phyloP scores from a whole-genome alignment of 2,888 invertebrate genomes.

The Andrena chrysosceles region DNA sequence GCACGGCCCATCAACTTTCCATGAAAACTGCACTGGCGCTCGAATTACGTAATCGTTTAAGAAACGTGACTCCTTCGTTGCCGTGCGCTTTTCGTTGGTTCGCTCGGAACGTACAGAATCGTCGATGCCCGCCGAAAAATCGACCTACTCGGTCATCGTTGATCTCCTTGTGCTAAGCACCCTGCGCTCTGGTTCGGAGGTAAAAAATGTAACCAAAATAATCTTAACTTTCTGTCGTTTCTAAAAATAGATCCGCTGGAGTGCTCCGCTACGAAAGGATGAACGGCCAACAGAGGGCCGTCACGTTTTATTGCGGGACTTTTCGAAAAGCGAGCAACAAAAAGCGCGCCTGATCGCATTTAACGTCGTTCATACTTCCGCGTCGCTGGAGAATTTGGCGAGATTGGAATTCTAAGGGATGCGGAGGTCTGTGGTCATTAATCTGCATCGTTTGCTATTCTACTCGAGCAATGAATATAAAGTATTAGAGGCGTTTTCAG shows the following conservation, averaged over 20 bases:
- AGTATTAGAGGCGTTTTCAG: too few relatives aligned
- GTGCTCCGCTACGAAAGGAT: conserved; percentile 65
- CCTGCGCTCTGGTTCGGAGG: conserved; percentile 67
- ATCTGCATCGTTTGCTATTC: too few relatives aligned
- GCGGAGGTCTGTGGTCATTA: too few relatives aligned
- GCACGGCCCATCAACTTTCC: not conserved
- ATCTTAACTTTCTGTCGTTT: conserved; percentile 67
- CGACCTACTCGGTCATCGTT: conserved; percentile 74
- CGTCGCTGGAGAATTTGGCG: not conserved
- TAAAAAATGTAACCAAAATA: conserved; percentile 78
- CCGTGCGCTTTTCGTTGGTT: not conserved
- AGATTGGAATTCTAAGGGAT: too few relatives aligned
- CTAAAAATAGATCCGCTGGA: conserved; percentile 73
- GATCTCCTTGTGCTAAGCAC: conserved; percentile 60
- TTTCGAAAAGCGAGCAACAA: conserved; percentile 50
- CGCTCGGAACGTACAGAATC: conserved; percentile 30
- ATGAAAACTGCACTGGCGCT: not conserved
- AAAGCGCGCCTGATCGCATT: not conserved
- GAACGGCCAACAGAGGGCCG: conserved; percentile 62
- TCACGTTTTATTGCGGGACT: conserved; percentile 52
- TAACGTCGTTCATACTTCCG: not conserved
- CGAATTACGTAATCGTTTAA: conserved; percentile 24
- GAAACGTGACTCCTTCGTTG: not conserved
- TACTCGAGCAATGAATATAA: too few relatives aligned
- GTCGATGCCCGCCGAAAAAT: conserved; percentile 44